Evolutionary conservation across 2,113 vertebrate species (phyloP).

Genomic region (Ameiurus melas): DNA sequence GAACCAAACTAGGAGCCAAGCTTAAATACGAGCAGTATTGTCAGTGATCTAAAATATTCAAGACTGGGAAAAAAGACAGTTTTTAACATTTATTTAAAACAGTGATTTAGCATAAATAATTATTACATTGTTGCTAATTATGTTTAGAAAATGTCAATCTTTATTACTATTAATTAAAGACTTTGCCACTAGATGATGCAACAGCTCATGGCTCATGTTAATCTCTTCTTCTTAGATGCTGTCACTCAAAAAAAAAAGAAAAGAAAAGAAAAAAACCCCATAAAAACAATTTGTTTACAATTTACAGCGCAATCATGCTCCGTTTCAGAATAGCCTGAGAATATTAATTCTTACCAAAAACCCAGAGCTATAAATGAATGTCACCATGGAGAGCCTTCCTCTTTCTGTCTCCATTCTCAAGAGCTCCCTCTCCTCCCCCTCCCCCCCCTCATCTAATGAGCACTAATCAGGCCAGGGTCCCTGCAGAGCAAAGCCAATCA

Average conservation of each 20-base stretch:
- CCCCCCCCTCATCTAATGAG: conserved; percentile 37
- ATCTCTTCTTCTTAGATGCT: neutral
- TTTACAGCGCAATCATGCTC: neutral
- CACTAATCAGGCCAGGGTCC: conserved; percentile 43
- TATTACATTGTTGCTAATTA: neutral
- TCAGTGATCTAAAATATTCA: conserved; percentile 23
- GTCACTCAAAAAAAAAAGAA: neutral
- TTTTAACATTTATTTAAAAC: neutral
- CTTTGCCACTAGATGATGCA: conserved; percentile 33
- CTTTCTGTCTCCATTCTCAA: conserved; percentile 22
- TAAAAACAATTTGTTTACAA: no score
- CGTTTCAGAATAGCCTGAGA: neutral
- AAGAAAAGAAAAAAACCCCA: neutral
- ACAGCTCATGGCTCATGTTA: neutral
- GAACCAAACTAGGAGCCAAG: conserved; percentile 59
- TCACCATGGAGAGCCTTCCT: conserved; percentile 24
- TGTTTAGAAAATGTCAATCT: neutral
- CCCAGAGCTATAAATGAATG: neutral
- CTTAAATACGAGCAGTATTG: conserved; percentile 67
- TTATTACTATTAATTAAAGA: neutral
- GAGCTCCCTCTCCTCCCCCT: conserved; percentile 11
- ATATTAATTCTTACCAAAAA: conserved; percentile 12
- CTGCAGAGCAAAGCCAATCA: conserved; percentile 30
- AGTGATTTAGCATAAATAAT: neutral
- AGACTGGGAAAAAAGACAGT: neutral